Evolutionary conservation across 2,888 invertebrate species (phyloP).

Genomic region (Epinotia ramella): DNA sequence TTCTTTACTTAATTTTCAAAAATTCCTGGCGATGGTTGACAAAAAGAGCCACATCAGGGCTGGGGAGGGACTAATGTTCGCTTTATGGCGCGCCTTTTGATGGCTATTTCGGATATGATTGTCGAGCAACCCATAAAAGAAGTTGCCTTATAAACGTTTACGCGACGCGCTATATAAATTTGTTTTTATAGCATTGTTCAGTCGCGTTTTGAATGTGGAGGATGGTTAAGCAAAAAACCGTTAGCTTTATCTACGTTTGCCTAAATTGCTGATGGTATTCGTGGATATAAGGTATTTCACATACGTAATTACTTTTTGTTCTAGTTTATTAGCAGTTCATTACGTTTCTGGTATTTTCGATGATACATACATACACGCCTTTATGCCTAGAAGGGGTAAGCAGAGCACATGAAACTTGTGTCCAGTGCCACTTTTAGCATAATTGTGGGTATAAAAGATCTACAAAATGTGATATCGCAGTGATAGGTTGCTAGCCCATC

Average conservation of each 20-base stretch:
- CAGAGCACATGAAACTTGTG: no score
- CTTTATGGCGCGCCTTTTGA: constrained; percentile 78
- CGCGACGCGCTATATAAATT: constrained; percentile 54
- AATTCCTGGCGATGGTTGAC: constrained; percentile 31
- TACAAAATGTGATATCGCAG: no score
- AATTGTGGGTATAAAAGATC: no score
- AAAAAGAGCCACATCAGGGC: constrained; percentile 66
- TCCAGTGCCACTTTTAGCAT: no score
- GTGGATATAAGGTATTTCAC: background rate
- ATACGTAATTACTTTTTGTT: constrained; percentile 1
- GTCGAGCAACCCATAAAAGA: constrained; percentile 71
- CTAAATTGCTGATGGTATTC: constrained; percentile 28
- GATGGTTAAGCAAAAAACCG: constrained; percentile 26
- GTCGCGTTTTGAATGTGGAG: constrained; percentile 27
- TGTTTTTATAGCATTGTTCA: constrained; percentile 50
- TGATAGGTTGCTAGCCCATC: no score
- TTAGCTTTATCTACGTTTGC: constrained; percentile 32
- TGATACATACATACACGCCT: no score
- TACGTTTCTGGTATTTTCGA: background rate
- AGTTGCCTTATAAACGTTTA: constrained; percentile 65
- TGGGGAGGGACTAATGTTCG: constrained; percentile 73
- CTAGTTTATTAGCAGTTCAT: background rate
- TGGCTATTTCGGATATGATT: constrained; percentile 76
- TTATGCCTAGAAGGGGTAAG: no score
- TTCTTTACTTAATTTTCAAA: constrained; percentile 41